A percentile compares a stretch with the other conserved stretches of the same genome.
These are phyloP conservation scores for Leptoclinus maculatus DNA, from an alignment of 2,797 vertebrate genomes.

Conservation along the genomic window DNA sequence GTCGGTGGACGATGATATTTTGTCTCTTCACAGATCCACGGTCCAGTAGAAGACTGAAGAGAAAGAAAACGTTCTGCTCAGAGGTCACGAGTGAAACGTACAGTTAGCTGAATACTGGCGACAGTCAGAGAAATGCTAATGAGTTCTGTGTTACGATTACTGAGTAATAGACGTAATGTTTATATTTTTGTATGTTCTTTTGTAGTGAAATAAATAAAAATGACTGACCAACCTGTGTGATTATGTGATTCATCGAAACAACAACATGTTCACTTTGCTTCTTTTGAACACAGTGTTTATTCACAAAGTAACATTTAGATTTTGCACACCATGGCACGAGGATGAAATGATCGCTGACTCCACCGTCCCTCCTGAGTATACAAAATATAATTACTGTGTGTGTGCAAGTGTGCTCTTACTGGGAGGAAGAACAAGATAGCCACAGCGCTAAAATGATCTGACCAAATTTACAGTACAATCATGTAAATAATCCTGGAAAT, in stretches of 20 bases:
- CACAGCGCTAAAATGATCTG: constrained; percentile 2
- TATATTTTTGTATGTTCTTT: constrained; percentile 46
- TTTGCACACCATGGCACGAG: constrained; percentile 30
- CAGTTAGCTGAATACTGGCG: background rate
- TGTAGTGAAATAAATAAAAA: constrained; percentile 48
- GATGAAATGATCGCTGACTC: constrained; percentile 2
- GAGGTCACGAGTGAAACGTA: background rate
- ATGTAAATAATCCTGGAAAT: background rate
- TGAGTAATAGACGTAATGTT: background rate
- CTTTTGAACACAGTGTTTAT: constrained; percentile 50
- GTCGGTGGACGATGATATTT: constrained; percentile 8
- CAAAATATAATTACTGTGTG: constrained; percentile 15
- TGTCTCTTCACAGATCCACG: constrained; percentile 81
- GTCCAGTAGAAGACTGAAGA: constrained; percentile 79
- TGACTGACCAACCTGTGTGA: background rate
- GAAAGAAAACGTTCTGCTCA: background rate
- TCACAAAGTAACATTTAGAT: constrained; percentile 55
- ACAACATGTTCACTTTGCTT: constrained; percentile 16
- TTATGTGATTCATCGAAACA: constrained; percentile 41
- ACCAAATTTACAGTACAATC: background rate
- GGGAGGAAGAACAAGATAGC: background rate
- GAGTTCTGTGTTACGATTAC: constrained; percentile 4
- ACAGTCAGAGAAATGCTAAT: background rate
- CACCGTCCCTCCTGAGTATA: constrained; percentile 3
- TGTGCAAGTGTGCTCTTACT: background rate